Conservation (phyloP, 2,888 invertebrate genomes). For the Galerucella pusilla region DNA sequence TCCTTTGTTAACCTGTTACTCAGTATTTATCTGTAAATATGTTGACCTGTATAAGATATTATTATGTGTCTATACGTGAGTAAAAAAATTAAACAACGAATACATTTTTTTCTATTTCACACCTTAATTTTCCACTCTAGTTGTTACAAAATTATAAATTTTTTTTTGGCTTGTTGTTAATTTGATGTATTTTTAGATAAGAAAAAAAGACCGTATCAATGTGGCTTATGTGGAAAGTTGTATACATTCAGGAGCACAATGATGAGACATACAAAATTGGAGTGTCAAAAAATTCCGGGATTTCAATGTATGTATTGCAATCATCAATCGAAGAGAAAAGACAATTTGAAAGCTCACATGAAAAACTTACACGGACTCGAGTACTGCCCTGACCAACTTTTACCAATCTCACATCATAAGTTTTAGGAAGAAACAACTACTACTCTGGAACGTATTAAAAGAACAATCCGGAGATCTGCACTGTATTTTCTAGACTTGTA, state of each 20-base stretch:
- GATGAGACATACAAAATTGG: slow-evolving; percentile 50
- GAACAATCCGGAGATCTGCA: too few relatives aligned
- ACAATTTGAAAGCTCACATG: slow-evolving; percentile 35
- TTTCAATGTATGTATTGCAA: slow-evolving; percentile 47
- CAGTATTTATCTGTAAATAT: too few relatives aligned
- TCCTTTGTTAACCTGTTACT: too few relatives aligned
- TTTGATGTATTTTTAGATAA: slow-evolving; percentile 25
- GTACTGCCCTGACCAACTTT: background rate
- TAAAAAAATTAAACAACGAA: too few relatives aligned
- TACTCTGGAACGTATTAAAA: too few relatives aligned
- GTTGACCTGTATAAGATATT: too few relatives aligned
- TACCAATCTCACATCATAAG: background rate
- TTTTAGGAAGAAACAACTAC: background rate
- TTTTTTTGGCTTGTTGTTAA: background rate
- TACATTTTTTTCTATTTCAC: too few relatives aligned
- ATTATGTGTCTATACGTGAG: too few relatives aligned
- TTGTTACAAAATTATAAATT: background rate
- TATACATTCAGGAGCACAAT: slow-evolving; percentile 51
- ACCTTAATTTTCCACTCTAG: too few relatives aligned
- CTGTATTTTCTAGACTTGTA: too few relatives aligned
- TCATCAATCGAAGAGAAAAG: slow-evolving; percentile 31
- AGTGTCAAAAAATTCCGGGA: slow-evolving; percentile 52
- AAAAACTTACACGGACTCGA: slow-evolving; percentile 27
- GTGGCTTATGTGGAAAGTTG: slow-evolving; percentile 35
- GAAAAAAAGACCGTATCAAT: slow-evolving; percentile 28